Percentiles rank a stretch among this genome's conserved stretches.
phyloP scores from a whole-genome alignment of 2,888 invertebrate genomes.

The Ganaspis brasiliensis region DNA sequence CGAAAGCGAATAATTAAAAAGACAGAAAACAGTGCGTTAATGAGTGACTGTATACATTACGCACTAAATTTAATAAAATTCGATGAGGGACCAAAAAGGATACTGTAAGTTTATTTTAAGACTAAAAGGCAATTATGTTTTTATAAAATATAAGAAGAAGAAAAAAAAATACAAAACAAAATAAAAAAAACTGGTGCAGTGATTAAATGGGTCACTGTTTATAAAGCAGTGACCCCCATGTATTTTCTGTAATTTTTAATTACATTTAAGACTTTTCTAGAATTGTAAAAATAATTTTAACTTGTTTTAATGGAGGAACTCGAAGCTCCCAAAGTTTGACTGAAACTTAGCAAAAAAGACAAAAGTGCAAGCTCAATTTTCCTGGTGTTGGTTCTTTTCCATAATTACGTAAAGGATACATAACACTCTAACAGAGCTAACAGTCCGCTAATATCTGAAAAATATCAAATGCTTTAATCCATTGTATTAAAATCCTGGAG shows the following conservation, averaged over 20 bases:
- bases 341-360: constrained; percentile 4
- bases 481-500: constrained; percentile 14
- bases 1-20: constrained; percentile 3
- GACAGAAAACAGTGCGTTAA: constrained; percentile 1
- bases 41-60: constrained; percentile 12
- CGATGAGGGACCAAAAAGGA: constrained; percentile 65
- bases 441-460: constrained; percentile 60
- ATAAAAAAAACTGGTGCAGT: constrained; percentile 18
- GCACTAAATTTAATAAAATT: constrained; percentile 55
- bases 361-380: constrained; percentile 66
- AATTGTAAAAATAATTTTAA: neutral
- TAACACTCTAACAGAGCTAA: constrained; percentile 78
- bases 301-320: neutral
- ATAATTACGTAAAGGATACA: constrained; percentile 70
- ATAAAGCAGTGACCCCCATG: neutral
- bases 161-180: no score
- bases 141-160: neutral
- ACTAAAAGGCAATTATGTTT: constrained; percentile 51
- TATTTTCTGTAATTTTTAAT: constrained; percentile 16
- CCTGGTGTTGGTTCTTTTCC: constrained; percentile 77
- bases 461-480: constrained; percentile 59
- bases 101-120: constrained; percentile 68
- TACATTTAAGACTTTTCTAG: neutral
- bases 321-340: constrained; percentile 3
- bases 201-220: neutral